Conservation (phyloP, 2,888 invertebrate genomes). For the Cantharis nigra region DNA sequence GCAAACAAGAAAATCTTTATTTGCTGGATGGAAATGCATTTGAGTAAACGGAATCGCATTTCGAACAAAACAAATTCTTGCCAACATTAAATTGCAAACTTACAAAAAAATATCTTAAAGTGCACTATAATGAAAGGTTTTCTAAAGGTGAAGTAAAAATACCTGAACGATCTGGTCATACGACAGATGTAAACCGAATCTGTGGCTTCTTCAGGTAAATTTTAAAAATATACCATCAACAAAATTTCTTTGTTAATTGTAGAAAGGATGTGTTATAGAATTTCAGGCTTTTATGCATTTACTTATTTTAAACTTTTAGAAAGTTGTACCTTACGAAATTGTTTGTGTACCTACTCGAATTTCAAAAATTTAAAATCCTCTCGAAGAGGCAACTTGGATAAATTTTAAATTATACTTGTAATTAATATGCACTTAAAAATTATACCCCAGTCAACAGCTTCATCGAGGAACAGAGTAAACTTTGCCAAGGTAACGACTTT, state of each 20-base stretch:
- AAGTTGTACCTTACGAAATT: not conserved
- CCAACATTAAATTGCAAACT: not conserved
- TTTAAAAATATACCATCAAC: constrained; percentile 23
- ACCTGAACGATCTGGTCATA: constrained; percentile 28
- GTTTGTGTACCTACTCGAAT: not conserved
- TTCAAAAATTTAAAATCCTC: not conserved
- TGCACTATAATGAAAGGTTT: constrained; percentile 25
- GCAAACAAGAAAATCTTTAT: not conserved
- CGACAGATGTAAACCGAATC: constrained; percentile 33
- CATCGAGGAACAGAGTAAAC: not conserved
- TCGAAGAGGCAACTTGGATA: not conserved
- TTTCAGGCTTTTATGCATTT: not conserved
- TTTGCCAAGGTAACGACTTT: not conserved
- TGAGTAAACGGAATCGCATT: not conserved
- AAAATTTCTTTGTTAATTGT: not conserved
- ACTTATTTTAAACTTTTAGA: not conserved
- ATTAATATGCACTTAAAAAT: not conserved
- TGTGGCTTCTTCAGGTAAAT: constrained; percentile 28
- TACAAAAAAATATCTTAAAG: not conserved
- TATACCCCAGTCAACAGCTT: not conserved
- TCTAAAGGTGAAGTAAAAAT: constrained; percentile 28
- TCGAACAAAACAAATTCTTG: not conserved
- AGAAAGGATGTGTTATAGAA: not conserved
- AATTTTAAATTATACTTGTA: not conserved
- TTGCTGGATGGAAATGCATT: not conserved